Conservation (phyloP, 2,113 vertebrate species). For the Sinocyclocheilus maitianheensis region DNA sequence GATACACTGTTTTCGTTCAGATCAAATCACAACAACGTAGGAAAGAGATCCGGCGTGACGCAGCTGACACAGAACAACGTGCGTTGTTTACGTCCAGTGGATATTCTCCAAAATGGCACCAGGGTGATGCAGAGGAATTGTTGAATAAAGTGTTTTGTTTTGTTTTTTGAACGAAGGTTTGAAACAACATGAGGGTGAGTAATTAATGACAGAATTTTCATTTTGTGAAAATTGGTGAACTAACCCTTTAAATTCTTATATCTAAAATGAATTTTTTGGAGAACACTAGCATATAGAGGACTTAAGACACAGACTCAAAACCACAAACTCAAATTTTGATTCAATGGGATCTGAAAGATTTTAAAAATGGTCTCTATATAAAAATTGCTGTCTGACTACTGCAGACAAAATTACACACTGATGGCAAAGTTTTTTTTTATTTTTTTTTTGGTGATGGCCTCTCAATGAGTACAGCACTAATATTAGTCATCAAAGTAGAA, state of each 20-base stretch:
- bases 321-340: not conserved
- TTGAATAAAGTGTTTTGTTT: no score
- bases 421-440: not conserved
- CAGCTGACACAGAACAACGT: no score
- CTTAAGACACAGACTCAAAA: not conserved
- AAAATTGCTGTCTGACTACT: not conserved
- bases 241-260: not conserved
- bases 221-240: no score
- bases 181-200: no score
- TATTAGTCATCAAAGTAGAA: slow-evolving; percentile 8
- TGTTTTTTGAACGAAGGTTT: no score
- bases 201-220: no score
- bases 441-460: not conserved
- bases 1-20: no score
- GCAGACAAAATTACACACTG: not conserved
- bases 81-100: no score
- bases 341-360: not conserved
- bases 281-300: not conserved
- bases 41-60: no score
- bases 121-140: no score
- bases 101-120: no score
- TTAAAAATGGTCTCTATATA: not conserved
- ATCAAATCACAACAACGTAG: no score
- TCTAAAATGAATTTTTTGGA: not conserved
- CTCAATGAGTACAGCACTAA: not conserved